Conservation (phyloP, 2,888 invertebrate species). For the Timema podura region DNA sequence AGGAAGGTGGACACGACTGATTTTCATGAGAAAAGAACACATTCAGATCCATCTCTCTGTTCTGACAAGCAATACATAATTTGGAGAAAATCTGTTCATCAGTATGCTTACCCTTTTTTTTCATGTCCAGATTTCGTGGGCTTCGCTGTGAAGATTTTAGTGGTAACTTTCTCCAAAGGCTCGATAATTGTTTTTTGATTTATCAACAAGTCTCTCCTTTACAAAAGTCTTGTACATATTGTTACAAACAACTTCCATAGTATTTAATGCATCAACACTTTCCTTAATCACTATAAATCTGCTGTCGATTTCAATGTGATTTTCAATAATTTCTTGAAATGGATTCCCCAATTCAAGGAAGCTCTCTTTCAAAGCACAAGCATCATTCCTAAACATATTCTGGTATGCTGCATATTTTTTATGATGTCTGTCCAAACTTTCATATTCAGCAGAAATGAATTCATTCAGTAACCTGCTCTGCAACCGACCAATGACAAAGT, state of each 20-base stretch:
- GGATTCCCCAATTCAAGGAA: background rate
- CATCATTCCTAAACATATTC: background rate
- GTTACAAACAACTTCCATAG: background rate
- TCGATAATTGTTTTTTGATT: background rate
- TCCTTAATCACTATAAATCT: background rate
- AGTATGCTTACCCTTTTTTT: background rate
- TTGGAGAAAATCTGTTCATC: background rate
- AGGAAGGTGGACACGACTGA: background rate
- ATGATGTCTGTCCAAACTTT: background rate
- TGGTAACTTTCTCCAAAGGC: background rate
- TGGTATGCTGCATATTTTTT: constrained; percentile 2
- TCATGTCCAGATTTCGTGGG: background rate
- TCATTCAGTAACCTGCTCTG: background rate
- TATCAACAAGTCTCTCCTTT: background rate
- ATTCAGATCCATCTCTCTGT: background rate
- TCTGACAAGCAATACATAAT: constrained; percentile 1
- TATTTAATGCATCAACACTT: background rate
- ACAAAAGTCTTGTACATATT: background rate
- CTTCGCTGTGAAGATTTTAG: background rate
- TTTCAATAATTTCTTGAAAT: background rate
- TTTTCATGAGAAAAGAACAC: constrained; percentile 1
- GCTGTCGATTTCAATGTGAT: background rate
- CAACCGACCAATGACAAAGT: background rate
- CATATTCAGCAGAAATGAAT: background rate
- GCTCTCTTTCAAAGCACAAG: background rate